These are phyloP conservation scores for Papilio glaucus DNA, from an alignment of 1,140 invertebrate species.

Conservation along the genomic window DNA sequence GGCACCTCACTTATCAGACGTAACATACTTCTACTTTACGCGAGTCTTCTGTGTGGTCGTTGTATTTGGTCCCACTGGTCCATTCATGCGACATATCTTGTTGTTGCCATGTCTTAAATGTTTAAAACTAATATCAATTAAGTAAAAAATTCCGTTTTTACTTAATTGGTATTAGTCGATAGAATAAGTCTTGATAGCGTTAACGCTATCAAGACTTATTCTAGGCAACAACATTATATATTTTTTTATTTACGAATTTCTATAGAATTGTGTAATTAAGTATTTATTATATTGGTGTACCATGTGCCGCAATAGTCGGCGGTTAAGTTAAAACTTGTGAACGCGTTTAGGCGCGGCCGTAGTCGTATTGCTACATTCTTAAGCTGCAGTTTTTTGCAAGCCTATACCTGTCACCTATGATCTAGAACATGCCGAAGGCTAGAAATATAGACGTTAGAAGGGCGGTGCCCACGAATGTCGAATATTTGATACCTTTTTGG, in stretches of 20 bases:
- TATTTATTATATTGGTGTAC: not conserved
- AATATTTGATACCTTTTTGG: constrained; percentile 22
- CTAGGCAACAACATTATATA: not conserved
- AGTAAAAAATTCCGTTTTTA: no score
- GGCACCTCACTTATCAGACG: no score
- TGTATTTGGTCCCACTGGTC: no score
- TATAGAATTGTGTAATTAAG: constrained; percentile 8
- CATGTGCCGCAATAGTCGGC: not conserved
- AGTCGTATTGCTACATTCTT: constrained; percentile 22
- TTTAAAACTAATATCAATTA: no score
- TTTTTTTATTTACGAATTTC: not conserved
- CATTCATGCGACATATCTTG: no score
- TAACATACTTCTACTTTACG: no score
- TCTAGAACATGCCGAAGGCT: constrained; percentile 28
- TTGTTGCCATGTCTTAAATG: no score
- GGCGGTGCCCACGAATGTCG: not conserved
- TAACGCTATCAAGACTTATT: no score
- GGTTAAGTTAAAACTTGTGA: constrained; percentile 20
- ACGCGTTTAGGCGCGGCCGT: constrained; percentile 17
- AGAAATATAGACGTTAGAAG: not conserved
- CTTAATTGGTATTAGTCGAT: no score
- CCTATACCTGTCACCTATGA: constrained; percentile 24
- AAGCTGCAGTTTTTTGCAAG: not conserved
- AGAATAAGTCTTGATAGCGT: no score
- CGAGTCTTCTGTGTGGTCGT: no score